These are phyloP conservation scores for Dipodomys ordii DNA, from an alignment of 2,113 vertebrate species.

Conservation along the genomic window DNA sequence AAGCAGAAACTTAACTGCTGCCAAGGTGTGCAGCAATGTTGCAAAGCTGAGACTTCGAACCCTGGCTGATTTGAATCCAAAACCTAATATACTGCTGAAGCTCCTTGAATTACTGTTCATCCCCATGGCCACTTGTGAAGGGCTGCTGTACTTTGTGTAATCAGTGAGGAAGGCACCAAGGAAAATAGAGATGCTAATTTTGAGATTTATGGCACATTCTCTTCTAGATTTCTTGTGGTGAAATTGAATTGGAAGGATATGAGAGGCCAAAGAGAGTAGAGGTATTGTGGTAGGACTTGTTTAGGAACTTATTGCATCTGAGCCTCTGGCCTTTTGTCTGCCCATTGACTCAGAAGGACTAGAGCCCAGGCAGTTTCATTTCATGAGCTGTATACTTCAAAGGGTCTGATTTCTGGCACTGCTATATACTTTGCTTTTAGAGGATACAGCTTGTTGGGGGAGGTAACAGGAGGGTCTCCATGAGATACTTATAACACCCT, in stretches of 20 bases:
- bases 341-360: constrained; percentile 63
- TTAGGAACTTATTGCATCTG: constrained; percentile 67
- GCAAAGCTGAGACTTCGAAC: constrained; percentile 47
- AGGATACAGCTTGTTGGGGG: not conserved
- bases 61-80: constrained; percentile 27
- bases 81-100: not conserved
- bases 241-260: constrained; percentile 44
- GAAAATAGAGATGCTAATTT: not conserved
- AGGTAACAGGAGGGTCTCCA: constrained; percentile 22
- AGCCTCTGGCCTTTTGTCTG: constrained; percentile 43
- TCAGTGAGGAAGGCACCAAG: not conserved
- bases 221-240: not conserved
- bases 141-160: not conserved
- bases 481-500: constrained; percentile 48
- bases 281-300: constrained; percentile 27
- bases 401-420: constrained; percentile 68
- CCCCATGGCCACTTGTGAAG: not conserved
- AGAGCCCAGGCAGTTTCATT: constrained; percentile 50
- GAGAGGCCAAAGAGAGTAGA: constrained; percentile 12
- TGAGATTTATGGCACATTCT: not conserved
- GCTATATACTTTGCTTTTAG: constrained; percentile 4
- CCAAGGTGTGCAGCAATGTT: constrained; percentile 19
- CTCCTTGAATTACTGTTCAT: not conserved
- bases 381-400: constrained; percentile 62
- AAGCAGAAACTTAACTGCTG: constrained; percentile 47